phyloP scores from a whole-genome alignment of 2,888 invertebrate species.

The Sarcophaga rosellei region DNA sequence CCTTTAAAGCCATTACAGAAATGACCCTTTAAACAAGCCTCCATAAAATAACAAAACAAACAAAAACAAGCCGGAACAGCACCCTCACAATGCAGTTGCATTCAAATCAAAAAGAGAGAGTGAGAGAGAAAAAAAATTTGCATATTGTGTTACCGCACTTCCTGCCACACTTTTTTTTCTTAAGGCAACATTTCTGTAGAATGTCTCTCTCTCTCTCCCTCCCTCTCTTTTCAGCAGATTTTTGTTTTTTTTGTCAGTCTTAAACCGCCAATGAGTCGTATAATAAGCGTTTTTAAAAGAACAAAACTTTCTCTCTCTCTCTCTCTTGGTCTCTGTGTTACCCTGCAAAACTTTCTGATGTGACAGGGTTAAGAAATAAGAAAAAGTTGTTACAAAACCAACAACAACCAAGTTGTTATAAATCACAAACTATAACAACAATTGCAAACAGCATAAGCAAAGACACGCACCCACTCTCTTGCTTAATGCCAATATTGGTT shows the following conservation, averaged over 20 bases:
- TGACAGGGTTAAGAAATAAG: conserved; percentile 49
- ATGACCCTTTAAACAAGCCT: conserved; percentile 58
- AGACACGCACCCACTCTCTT: conserved; percentile 63
- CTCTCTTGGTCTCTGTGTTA: background rate
- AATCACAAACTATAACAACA: conserved; percentile 14
- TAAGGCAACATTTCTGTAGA: too few species aligned
- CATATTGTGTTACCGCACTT: conserved; percentile 78
- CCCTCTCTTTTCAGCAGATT: background rate
- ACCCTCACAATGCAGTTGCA: conserved; percentile 68
- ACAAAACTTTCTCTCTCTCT: conserved; percentile 60
- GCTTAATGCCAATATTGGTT: conserved; percentile 48
- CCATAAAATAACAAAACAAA: conserved; percentile 24
- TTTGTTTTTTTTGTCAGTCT: conserved; percentile 43
- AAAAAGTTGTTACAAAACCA: conserved; percentile 43
- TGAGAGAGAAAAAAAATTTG: conserved; percentile 55
- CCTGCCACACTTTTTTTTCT: conserved; percentile 74
- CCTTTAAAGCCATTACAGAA: conserved; percentile 53
- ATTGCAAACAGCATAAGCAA: conserved; percentile 24
- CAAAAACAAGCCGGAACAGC: conserved; percentile 59
- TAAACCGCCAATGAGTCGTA: conserved; percentile 71
- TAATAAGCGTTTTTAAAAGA: conserved; percentile 70
- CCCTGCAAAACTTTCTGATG: conserved; percentile 4
- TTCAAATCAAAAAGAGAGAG: background rate
- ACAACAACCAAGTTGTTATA: background rate
- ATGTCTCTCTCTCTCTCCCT: too few species aligned